Evolutionary conservation across 2,888 invertebrate species (phyloP), one percentile per base, ranked within the genome.

Genomic region (Melanophora roralis): DNA sequence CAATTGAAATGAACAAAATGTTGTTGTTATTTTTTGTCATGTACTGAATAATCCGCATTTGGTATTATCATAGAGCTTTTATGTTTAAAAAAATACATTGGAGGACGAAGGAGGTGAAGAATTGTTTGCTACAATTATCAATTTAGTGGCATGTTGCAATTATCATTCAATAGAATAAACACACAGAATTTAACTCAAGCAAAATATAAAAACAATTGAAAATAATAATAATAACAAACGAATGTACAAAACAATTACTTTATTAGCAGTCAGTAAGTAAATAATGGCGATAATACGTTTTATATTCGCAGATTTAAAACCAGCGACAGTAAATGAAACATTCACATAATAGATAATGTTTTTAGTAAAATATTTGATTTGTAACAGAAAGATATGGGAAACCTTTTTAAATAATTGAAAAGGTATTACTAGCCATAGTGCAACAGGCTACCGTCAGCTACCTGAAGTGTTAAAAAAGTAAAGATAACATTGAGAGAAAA

Each of bases 121-220:
- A 6, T 2, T 12, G 7, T 51, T 67, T 59, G 51, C 32, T n/a
- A 21, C 67, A 74, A 67, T 74, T 74, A 74, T 65, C 73, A 74
- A 65, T 49, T 74, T 65, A 40, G 73, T 65, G 65, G 57, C 73
- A 74, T 65, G 65, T 65, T 74, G 73, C 73, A 74, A 74, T 74
- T 64, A 65, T 65, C 27, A 32, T 23, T 27, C 19, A 32, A 27
- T 11, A 27, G 32, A 38, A 51, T 38, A 1, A 55, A 36, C 53
- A 7, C 8, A 53, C 14, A 45, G 14, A 27, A 7, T n/a, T 45
- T 23, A 47, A 69, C 27, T 14, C n/a, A 0, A 38, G 23, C 1
- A n/a, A 36, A 49, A 2, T n/a, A 40, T 47, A 32, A 12, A 45
- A 62, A 51, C n/a, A 67, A 57, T 43, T 65, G 57, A 55, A 55